These are phyloP conservation scores for Ferrisia virgata DNA, from an alignment of 2,888 invertebrate genomes.

Conservation along the genomic window DNA sequence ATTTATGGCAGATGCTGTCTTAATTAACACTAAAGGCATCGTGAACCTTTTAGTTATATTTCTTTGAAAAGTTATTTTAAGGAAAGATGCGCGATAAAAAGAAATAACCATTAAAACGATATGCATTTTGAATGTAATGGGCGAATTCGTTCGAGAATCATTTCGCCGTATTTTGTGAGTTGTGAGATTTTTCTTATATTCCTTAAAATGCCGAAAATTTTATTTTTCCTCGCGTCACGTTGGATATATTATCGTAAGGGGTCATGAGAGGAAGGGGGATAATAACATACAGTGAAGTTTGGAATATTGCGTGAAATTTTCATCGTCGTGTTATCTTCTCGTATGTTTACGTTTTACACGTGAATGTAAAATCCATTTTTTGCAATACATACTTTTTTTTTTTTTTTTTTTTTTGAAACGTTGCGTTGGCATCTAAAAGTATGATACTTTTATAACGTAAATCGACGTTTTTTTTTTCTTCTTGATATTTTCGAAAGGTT, in stretches of 20 bases:
- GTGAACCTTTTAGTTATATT: conserved; percentile 10
- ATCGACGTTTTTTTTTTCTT: not conserved
- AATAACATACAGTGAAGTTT: not conserved
- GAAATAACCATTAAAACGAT: conserved; percentile 20
- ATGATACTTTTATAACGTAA: too few relatives aligned
- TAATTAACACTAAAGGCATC: conserved; percentile 16
- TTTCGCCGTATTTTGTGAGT: not conserved
- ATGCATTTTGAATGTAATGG: not conserved
- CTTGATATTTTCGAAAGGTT: not conserved
- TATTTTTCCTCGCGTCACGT: not conserved
- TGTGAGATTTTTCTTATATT: not conserved
- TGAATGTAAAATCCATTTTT: not conserved
- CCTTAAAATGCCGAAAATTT: not conserved
- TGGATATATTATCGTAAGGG: too few relatives aligned
- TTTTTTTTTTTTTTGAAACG: too few relatives aligned
- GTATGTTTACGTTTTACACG: not conserved
- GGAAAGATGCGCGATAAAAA: conserved; percentile 18
- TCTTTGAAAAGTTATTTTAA: conserved; percentile 19
- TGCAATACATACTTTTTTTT: too few relatives aligned
- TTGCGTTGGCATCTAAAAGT: too few relatives aligned
- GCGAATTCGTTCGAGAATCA: not conserved
- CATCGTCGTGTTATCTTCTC: not conserved
- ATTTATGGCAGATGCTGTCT: conserved; percentile 14
- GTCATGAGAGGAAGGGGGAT: not conserved
- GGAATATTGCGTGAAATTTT: not conserved